These are phyloP conservation scores for Orchesellides sinensis DNA, from an alignment of 2,888 invertebrate genomes.

Conservation along the genomic window DNA sequence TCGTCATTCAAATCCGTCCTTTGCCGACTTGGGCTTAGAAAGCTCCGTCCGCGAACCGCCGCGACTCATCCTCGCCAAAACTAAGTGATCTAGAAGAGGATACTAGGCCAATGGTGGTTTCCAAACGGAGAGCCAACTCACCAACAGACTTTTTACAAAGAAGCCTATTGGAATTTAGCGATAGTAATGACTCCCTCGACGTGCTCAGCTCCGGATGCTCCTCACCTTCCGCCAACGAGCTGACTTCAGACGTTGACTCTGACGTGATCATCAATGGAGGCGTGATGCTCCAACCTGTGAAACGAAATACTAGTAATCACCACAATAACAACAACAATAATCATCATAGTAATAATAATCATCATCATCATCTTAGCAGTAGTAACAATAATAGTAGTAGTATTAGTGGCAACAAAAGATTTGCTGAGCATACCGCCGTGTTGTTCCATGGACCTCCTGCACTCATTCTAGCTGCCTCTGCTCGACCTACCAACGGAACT, in stretches of 20 bases:
- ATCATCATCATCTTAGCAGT: slow-evolving; percentile 4
- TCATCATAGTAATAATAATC: neutral
- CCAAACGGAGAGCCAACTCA: slow-evolving; percentile 66
- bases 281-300: slow-evolving; percentile 69
- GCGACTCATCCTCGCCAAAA: slow-evolving; percentile 68
- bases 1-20: slow-evolving; percentile 74
- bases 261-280: slow-evolving; percentile 72
- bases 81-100: slow-evolving; percentile 70
- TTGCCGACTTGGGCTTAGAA: slow-evolving; percentile 73
- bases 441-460: slow-evolving; percentile 73
- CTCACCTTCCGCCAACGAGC: slow-evolving; percentile 73
- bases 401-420: slow-evolving; percentile 49
- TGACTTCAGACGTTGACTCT: slow-evolving; percentile 72
- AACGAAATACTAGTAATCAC: slow-evolving; percentile 52
- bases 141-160: slow-evolving; percentile 71
- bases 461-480: slow-evolving; percentile 71
- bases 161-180: slow-evolving; percentile 73
- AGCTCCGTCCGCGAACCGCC: slow-evolving; percentile 72
- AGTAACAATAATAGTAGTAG: slow-evolving; percentile 37
- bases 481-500: slow-evolving; percentile 42
- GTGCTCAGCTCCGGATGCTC: slow-evolving; percentile 74
- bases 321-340: slow-evolving; percentile 44
- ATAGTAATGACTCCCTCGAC: slow-evolving; percentile 74
- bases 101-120: slow-evolving; percentile 35
- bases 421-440: slow-evolving; percentile 68